A percentile compares a stretch with the other conserved stretches of the same genome.
These are phyloP conservation scores for Oostethus manadensis DNA, from an alignment of 2,113 vertebrate genomes.

Conservation along the genomic window DNA sequence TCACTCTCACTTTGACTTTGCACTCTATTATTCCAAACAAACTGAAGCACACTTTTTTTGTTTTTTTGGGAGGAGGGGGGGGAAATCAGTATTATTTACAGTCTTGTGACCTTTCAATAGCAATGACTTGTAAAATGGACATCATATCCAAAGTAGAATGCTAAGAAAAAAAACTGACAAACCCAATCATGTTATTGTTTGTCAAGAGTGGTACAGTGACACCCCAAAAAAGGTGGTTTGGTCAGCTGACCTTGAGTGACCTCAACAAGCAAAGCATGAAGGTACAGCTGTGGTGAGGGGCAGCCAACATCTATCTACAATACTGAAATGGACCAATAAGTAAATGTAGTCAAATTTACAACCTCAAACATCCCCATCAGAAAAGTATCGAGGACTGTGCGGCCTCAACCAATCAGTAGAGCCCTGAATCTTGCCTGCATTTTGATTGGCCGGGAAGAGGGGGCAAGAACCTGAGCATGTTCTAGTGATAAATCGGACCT, in stretches of 20 bases:
- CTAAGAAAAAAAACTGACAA: constrained; percentile 34
- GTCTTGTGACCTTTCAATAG: background rate
- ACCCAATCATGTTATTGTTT: constrained; percentile 20
- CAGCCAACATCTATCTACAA: constrained; percentile 7
- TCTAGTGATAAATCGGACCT: background rate
- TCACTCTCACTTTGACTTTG: background rate
- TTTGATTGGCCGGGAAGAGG: background rate
- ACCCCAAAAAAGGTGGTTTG: background rate
- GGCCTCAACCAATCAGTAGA: background rate
- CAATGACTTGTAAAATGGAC: background rate
- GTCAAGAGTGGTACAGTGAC: constrained; percentile 6
- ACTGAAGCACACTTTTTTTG: background rate
- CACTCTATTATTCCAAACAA: background rate
- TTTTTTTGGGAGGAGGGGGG: background rate
- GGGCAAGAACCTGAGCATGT: constrained; percentile 4
- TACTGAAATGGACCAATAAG: constrained; percentile 38
- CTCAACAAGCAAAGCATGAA: constrained; percentile 42
- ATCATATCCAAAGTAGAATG: constrained; percentile 42
- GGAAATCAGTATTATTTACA: background rate
- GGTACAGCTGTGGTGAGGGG: constrained; percentile 46
- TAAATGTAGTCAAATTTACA: constrained; percentile 43
- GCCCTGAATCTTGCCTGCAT: background rate
- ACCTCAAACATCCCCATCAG: background rate
- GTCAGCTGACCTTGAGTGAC: background rate
- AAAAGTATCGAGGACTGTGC: background rate